Conservation (phyloP, 2,888 invertebrate genomes). For the Tenodera sinensis region DNA sequence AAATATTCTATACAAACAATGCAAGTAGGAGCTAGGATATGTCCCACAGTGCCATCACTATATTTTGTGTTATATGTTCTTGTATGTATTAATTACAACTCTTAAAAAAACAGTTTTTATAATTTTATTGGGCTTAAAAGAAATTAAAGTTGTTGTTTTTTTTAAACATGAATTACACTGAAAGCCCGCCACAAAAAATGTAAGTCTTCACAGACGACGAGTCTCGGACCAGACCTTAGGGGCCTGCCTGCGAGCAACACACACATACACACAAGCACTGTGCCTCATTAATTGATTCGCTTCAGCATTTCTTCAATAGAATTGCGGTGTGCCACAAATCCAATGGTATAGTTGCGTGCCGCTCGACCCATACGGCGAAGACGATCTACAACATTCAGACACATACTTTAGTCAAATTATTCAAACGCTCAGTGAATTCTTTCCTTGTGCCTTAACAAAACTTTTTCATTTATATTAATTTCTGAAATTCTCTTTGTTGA, state of each 20-base stretch:
- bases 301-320: constrained; percentile 5
- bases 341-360: constrained; percentile 78
- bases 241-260: neutral
- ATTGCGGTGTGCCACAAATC: constrained; percentile 44
- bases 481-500: no score
- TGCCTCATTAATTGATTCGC: neutral
- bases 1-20: neutral
- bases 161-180: neutral
- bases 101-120: neutral
- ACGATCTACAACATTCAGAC: constrained; percentile 58
- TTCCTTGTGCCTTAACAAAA: neutral
- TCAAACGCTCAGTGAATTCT: neutral
- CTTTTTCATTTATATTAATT: no score
- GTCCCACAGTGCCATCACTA: neutral
- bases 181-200: neutral
- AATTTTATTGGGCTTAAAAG: neutral
- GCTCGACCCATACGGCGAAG: constrained; percentile 75
- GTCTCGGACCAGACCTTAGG: neutral
- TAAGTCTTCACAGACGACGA: neutral
- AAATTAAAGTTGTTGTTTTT: neutral
- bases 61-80: neutral
- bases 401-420: constrained; percentile 33
- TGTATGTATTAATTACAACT: neutral
- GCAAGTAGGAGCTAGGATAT: neutral
- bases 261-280: neutral